Conservation (phyloP, 2,888 invertebrate species). For the Diachrysia chrysitis region DNA sequence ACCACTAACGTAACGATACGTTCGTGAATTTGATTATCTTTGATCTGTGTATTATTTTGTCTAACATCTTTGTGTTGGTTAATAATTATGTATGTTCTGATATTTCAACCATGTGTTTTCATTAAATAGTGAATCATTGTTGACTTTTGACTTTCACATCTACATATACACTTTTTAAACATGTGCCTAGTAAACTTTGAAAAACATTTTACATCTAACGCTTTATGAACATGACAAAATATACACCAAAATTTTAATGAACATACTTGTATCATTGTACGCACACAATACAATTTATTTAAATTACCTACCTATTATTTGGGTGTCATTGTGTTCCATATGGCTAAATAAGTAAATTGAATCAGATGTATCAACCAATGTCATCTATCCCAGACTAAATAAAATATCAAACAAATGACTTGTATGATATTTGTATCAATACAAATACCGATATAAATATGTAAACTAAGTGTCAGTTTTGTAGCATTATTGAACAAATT, state of each 20-base stretch:
- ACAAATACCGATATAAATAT: neutral
- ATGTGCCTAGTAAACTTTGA: too few relatives aligned
- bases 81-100: neutral
- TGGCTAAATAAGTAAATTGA: constrained; percentile 6
- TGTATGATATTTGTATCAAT: neutral
- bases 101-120: neutral
- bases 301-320: constrained; percentile 23
- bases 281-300: constrained; percentile 35
- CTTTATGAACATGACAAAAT: constrained; percentile 29
- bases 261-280: constrained; percentile 25
- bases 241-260: constrained; percentile 27
- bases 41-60: too few relatives aligned
- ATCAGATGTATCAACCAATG: constrained; percentile 1
- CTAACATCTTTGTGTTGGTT: neutral
- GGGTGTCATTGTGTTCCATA: neutral
- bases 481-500: neutral
- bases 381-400: constrained; percentile 1
- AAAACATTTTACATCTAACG: neutral
- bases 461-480: neutral
- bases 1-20: neutral
- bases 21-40: neutral
- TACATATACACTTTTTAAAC: too few relatives aligned
- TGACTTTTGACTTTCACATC: too few relatives aligned
- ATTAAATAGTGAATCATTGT: too few relatives aligned
- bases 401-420: neutral